Evolutionary conservation across 2,888 invertebrate genomes (phyloP).

Genomic region (Stenurella melanura): DNA sequence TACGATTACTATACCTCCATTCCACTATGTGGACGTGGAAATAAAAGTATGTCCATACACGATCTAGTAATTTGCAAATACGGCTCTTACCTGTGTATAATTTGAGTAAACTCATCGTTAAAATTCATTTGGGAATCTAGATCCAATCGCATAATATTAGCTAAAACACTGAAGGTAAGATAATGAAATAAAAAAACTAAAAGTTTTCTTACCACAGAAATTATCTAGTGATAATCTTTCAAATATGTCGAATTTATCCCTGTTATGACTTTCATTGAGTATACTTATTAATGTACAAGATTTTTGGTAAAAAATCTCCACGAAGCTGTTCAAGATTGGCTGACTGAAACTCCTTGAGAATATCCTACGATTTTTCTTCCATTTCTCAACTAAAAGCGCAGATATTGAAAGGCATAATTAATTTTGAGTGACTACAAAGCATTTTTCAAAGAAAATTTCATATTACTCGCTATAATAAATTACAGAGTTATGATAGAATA

Average conservation of each 20-base stretch:
- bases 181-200: neutral
- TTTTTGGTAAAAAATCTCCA: slow-evolving; percentile 48
- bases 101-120: slow-evolving; percentile 32
- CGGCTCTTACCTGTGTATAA: slow-evolving; percentile 17
- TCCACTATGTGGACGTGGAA: too few species aligned
- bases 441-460: too few species aligned
- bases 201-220: slow-evolving; percentile 46
- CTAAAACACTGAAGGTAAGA: slow-evolving; percentile 35
- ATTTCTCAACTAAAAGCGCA: slow-evolving; percentile 42
- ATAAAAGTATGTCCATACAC: too few species aligned
- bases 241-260: slow-evolving; percentile 46
- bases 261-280: slow-evolving; percentile 39
- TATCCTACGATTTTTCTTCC: slow-evolving; percentile 50
- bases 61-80: neutral
- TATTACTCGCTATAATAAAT: too few species aligned
- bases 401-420: too few species aligned
- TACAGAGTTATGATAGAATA: too few species aligned
- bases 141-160: slow-evolving; percentile 48
- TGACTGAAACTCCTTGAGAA: slow-evolving; percentile 50
- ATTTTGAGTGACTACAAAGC: too few species aligned
- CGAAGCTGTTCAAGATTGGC: slow-evolving; percentile 47
- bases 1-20: too few species aligned
- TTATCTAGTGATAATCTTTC: slow-evolving; percentile 50
- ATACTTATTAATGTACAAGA: slow-evolving; percentile 44
- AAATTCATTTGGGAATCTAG: slow-evolving; percentile 43